Evolutionary conservation across 2,797 vertebrate genomes (phyloP).

Genomic region (Salarias fasciatus): DNA sequence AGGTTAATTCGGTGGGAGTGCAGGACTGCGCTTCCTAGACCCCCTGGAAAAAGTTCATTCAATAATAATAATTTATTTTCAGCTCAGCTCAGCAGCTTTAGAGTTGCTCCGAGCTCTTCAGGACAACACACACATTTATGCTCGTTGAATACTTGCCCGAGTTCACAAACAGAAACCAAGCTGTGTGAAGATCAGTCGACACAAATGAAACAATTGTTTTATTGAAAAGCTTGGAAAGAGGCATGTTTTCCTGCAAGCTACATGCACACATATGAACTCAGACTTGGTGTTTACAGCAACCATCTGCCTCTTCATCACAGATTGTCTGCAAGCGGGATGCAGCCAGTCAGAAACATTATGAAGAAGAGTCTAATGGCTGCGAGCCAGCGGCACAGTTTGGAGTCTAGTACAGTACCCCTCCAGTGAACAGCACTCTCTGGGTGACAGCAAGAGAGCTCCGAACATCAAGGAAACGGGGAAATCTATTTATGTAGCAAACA

Average conservation of each 20-base stretch:
- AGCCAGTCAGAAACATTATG: conserved; percentile 14
- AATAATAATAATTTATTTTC: too few species aligned
- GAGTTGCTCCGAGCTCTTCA: too few species aligned
- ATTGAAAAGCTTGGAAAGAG: background rate
- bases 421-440: too few species aligned
- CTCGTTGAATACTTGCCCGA: too few species aligned
- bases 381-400: conserved; percentile 40
- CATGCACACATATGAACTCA: background rate
- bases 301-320: conserved; percentile 10
- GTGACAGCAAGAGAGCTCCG: too few species aligned
- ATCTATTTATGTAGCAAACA: conserved; percentile 2
- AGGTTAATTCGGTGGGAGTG: too few species aligned
- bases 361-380: conserved; percentile 29
- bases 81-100: too few species aligned
- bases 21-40: too few species aligned
- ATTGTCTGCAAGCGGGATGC: conserved; percentile 8
- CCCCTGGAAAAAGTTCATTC: too few species aligned
- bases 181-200: background rate
- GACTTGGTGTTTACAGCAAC: background rate
- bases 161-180: too few species aligned
- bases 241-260: too few species aligned
- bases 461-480: background rate
- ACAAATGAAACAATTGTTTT: conserved; percentile 11
- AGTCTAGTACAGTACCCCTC: conserved; percentile 7
- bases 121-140: too few species aligned